These are phyloP conservation scores for Leptestheria dahalacensis DNA, from an alignment of 1,140 invertebrate species.

Conservation along the genomic window DNA sequence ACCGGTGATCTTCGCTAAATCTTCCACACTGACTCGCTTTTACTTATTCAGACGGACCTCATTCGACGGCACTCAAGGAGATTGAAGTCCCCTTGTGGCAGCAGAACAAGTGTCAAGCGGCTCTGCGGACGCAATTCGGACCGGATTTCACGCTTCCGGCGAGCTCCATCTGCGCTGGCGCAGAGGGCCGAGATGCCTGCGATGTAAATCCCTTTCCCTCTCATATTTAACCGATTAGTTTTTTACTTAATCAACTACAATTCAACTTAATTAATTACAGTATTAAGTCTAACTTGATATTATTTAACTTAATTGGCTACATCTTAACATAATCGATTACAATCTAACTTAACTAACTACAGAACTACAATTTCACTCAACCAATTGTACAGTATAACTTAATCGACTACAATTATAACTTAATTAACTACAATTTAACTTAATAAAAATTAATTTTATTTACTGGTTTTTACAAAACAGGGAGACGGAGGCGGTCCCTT, in stretches of 20 bases:
- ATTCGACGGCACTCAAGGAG: conserved; percentile 33
- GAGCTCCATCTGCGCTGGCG: conserved; percentile 38
- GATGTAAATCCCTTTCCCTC: conserved; percentile 25
- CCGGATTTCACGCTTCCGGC: conserved; percentile 29
- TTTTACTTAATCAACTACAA: no score
- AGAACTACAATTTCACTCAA: no score
- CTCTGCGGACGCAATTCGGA: conserved; percentile 31
- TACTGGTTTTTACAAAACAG: conserved; percentile 26
- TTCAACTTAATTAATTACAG: no score
- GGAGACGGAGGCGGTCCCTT: conserved; percentile 53
- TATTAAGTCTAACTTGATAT: no score
- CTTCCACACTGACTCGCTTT: no score
- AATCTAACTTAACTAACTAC: no score
- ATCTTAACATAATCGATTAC: no score
- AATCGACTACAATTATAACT: no score
- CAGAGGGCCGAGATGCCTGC: conserved; percentile 32
- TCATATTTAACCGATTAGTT: neutral
- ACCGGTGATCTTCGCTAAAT: no score
- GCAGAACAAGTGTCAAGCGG: conserved; percentile 27
- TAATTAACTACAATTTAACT: no score
- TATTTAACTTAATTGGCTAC: no score
- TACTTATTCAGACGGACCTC: conserved; percentile 24
- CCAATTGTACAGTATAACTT: no score
- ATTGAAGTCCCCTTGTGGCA: conserved; percentile 32
- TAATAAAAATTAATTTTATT: conserved; percentile 1